These are phyloP conservation scores for Muraenolepis orangiensis DNA, from an alignment of 2,797 vertebrate species.

Conservation along the genomic window DNA sequence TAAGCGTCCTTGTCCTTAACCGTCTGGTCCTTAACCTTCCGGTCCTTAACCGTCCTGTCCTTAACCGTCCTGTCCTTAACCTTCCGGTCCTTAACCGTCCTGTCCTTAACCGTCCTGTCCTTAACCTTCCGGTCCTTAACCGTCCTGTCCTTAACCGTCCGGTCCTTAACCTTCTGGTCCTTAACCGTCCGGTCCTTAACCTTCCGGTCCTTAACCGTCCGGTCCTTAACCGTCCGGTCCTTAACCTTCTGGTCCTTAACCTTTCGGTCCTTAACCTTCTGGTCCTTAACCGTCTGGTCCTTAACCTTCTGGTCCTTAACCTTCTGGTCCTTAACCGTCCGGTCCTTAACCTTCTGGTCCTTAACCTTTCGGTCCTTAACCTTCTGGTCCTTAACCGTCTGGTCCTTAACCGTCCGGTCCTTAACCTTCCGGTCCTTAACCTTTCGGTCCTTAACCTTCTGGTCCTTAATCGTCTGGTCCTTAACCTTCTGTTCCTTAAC, in stretches of 20 bases:
- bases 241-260: constrained; percentile 16
- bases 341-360: constrained; percentile 22
- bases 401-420: no score
- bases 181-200: constrained; percentile 15
- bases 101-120: no score
- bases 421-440: constrained; percentile 22
- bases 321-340: constrained; percentile 25
- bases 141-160: no score
- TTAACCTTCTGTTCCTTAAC: constrained; percentile 21
- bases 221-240: constrained; percentile 22
- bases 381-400: constrained; percentile 23
- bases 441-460: constrained; percentile 22
- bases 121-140: constrained; percentile 23
- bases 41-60: no score
- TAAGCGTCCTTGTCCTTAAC: no score
- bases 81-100: constrained; percentile 23
- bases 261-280: constrained; percentile 22
- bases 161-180: constrained; percentile 22
- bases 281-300: no score
- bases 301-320: constrained; percentile 22
- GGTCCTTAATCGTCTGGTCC: no score
- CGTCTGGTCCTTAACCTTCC: constrained; percentile 24
- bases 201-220: constrained; percentile 25
- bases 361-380: constrained; percentile 15
- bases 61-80: constrained; percentile 21